Evolutionary conservation across 1,140 invertebrate genomes (phyloP).

Genomic region (Triops cancriformis): DNA sequence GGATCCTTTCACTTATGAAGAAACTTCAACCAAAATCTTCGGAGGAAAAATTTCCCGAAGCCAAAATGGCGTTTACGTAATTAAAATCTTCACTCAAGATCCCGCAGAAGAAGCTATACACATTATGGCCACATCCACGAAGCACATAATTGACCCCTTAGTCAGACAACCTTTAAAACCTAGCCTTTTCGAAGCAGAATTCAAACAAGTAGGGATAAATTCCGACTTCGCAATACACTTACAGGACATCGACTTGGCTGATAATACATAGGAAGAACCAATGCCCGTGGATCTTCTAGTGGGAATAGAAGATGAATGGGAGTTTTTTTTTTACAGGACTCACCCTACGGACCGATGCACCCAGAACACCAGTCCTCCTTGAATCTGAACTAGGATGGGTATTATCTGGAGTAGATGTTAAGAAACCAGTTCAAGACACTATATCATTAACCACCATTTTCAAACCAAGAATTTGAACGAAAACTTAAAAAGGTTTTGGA

Average conservation of each 20-base stretch:
- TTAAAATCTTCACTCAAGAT: neutral
- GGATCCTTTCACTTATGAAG: neutral
- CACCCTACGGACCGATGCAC: neutral
- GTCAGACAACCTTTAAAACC: neutral
- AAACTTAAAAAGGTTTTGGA: neutral
- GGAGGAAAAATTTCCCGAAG: neutral
- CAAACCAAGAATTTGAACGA: neutral
- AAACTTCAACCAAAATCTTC: neutral
- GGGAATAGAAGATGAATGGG: neutral
- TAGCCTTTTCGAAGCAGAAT: neutral
- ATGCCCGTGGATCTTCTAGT: neutral
- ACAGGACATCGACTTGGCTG: neutral
- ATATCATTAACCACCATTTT: neutral
- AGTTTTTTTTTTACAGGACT: neutral
- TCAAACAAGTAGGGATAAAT: neutral
- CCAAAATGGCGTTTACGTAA: neutral
- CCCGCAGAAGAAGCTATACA: neutral
- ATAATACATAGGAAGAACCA: neutral
- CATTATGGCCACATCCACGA: neutral
- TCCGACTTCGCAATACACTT: neutral
- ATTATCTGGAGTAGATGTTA: neutral
- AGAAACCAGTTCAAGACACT: neutral
- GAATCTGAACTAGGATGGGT: neutral
- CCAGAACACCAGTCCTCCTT: neutral
- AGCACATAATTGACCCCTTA: neutral